phyloP scores from a whole-genome alignment of 2,888 invertebrate species.

The Xestoiulus laeticollis region DNA sequence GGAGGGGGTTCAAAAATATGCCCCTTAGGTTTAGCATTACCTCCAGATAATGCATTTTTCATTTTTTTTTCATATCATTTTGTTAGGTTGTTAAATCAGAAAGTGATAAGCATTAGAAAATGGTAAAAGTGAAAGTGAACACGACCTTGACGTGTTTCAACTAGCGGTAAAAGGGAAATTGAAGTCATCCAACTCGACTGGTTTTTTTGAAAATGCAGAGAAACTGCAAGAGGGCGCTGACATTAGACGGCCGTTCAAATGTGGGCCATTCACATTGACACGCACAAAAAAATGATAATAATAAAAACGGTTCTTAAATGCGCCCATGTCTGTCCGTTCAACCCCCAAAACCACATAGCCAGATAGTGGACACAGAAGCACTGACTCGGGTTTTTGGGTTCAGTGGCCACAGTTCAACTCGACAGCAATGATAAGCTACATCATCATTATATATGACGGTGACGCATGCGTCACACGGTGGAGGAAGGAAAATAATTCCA shows the following conservation, averaged over 20 bases:
- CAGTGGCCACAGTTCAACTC: neutral
- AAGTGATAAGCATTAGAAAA: neutral
- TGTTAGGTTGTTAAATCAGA: no score
- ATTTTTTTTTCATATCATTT: no score
- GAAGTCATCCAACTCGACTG: constrained; percentile 18
- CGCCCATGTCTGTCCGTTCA: constrained; percentile 1
- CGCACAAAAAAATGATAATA: constrained; percentile 22
- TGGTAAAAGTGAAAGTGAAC: neutral
- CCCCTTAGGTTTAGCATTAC: no score
- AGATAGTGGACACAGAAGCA: constrained; percentile 2
- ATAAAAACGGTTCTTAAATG: neutral
- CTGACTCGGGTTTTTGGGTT: neutral
- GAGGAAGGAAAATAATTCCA: neutral
- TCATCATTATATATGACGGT: neutral
- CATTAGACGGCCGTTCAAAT: neutral
- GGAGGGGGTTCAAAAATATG: no score
- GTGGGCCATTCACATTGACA: constrained; percentile 26
- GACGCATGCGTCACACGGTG: constrained; percentile 24
- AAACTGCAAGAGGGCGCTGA: constrained; percentile 9
- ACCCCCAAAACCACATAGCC: neutral
- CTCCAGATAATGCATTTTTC: no score
- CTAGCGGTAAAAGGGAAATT: constrained; percentile 26
- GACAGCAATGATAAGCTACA: neutral
- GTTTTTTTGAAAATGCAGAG: constrained; percentile 9
- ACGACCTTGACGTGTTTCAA: neutral